Evolutionary conservation across 2,797 vertebrate genomes (phyloP).

Genomic region (Gastrophryne carolinensis): DNA sequence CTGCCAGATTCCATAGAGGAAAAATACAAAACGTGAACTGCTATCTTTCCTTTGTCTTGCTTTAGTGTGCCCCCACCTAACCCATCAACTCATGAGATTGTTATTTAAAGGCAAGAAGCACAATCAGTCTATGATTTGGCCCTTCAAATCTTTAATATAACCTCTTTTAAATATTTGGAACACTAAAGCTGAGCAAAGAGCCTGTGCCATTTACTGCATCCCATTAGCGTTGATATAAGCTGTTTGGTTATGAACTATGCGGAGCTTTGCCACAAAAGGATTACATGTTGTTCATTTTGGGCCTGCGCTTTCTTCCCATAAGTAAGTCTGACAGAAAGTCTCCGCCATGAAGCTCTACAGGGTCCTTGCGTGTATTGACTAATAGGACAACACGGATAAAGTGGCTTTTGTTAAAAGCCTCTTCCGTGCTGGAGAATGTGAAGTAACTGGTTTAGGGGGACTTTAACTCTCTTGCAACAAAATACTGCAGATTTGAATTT

Average conservation of each 20-base stretch:
- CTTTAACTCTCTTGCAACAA: too few relatives aligned
- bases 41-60: constrained; percentile 23
- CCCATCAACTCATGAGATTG: background rate
- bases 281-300: constrained; percentile 31
- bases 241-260: constrained; percentile 38
- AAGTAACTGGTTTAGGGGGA: constrained; percentile 5
- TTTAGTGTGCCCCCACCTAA: constrained; percentile 27
- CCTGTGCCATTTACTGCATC: constrained; percentile 39
- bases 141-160: background rate
- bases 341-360: constrained; percentile 33
- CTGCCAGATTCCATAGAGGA: constrained; percentile 43
- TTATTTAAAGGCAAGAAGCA: background rate
- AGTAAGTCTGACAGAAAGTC: constrained; percentile 38
- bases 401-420: constrained; percentile 16
- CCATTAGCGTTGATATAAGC: constrained; percentile 33
- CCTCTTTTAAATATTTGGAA: constrained; percentile 4
- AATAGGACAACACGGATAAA: constrained; percentile 36
- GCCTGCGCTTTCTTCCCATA: constrained; percentile 40
- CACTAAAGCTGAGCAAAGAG: background rate
- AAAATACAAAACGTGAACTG: constrained; percentile 22
- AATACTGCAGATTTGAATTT: too few relatives aligned
- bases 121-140: constrained; percentile 1
- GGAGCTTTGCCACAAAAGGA: constrained; percentile 35
- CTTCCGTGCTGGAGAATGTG: background rate
- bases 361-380: constrained; percentile 27